Base-by-base conservation (phyloP, 1,140 invertebrate genomes). In the Eurosta solidaginis region DNA sequence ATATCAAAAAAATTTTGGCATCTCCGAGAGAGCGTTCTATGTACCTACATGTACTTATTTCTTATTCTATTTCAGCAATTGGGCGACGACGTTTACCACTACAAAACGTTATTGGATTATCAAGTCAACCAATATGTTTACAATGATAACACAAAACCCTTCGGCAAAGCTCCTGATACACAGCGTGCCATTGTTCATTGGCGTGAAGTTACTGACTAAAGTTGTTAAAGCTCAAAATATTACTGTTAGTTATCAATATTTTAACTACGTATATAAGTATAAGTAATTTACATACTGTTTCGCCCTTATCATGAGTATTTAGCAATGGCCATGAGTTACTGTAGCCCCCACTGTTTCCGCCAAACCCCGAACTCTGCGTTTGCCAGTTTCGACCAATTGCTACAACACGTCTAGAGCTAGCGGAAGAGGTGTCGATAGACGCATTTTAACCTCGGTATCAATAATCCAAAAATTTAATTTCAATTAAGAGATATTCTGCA, bases 51-150 rank as follows among this genome's bases (percentile, higher is more conserved):
- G 79, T 73, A 82, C 85, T 79, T 81, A 90, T 89, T 81, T 88
- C 94, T 33, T 5, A 29, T 59, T 17, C 9, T 42, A 40, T 59
- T 79, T 7, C 82, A 87, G 92, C 94, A 96, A 94, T 89, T 96
- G 27, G 93, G 93, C 22, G 90, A 87, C 1, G 93, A 95, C 80
- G 91, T 96, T n/a, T 92, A 93, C 74, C 92, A 92, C n/a, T 96
- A 96, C 83, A 89, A 95, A 88, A 92, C 91, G 1, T 88, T 96
- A 77, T 83, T 92, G 36, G 93, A 94, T 83, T 95, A 93, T 84
- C 94, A 95, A 90, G 92, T 96, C 6, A 96, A 96, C 82, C 89
- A 93, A 82, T 96, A 93, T 83, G 88, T 93, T 1, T 91, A 92
- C 52, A 84, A 90, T 1, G 92, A 94, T 84, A 93, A 93, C n/a